Evolutionary conservation across 2,888 invertebrate species (phyloP), one percentile per base, ranked within the genome.

Genomic region (Carcina quercana): DNA sequence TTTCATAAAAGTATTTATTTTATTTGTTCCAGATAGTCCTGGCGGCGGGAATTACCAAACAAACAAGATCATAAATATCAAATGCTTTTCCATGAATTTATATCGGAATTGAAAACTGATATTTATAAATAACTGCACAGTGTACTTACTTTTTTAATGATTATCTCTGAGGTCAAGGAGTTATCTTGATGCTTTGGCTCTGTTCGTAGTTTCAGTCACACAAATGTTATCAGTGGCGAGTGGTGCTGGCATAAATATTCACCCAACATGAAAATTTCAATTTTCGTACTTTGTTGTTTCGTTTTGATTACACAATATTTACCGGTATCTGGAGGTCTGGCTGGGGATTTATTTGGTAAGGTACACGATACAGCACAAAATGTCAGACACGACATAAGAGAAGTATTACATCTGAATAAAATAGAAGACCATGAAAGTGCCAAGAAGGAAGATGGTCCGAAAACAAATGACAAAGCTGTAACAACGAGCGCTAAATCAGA

Each of bases 241-340:
- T 15, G 24, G 24, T n/a, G n/a, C n/a, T 30, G 30, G 15, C 7
- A 24, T 17, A 15, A 28, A 35, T 34, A 25, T 41, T 28, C 17
- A 10, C 22, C 28, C 22, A 42, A 45, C 15, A 74, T 72, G 68
- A 70, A 62, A 38, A 26, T 53, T 13, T 46, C 29, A 14, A 34
- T 45, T 36, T 41, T 50, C 31, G 31, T 66, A 29, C 37, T 55
- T 21, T 52, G 54, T 35, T 64, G 49, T 46, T 34, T 50, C 30
- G 42, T 59, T 39, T 32, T 65, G 19, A 38, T 36, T 20, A 35
- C 56, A 8, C 39, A 51, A 28, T 48, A 32, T 45, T 32, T 42
- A 13, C 33, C 42, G 28, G 57, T 46, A n/a, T 43, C 54, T 34
- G 69, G 59, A 20, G 49, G 59, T 20, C 27, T 58, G 6, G 28